Evolutionary conservation across 1,140 invertebrate species (phyloP).

Genomic region (Aphaenogaster ashmeadi): DNA sequence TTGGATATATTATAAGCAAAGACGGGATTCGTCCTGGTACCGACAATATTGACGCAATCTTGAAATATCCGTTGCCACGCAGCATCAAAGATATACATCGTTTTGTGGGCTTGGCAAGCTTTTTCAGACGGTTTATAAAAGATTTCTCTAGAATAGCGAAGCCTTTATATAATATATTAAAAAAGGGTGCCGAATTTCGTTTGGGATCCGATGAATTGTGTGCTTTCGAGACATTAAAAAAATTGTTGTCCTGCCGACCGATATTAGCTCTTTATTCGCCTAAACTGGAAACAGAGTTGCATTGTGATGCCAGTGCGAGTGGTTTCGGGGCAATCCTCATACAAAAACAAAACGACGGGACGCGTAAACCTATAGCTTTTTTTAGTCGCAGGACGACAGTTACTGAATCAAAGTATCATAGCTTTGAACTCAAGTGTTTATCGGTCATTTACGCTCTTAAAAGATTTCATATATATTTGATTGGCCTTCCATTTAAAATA

Average conservation of each 20-base stretch:
- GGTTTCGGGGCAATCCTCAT: background rate
- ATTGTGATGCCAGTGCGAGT: constrained; percentile 23
- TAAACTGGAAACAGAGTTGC: background rate
- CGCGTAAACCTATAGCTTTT: background rate
- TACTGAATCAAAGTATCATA: constrained; percentile 23
- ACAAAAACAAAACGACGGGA: background rate
- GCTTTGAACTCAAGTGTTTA: constrained; percentile 14
- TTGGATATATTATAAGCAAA: constrained; percentile 76
- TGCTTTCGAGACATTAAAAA: background rate
- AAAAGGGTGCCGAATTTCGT: constrained; percentile 72
- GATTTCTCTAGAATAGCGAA: constrained; percentile 78
- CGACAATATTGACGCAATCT: constrained; percentile 77
- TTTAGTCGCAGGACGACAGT: constrained; percentile 17
- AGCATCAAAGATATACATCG: constrained; percentile 73
- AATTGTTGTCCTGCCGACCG: background rate
- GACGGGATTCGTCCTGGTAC: constrained; percentile 74
- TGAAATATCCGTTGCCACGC: constrained; percentile 74
- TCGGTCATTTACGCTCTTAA: background rate
- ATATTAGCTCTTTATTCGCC: constrained; percentile 1
- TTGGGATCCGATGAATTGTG: constrained; percentile 30
- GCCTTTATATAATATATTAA: constrained; percentile 74
- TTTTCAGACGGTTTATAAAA: constrained; percentile 80
- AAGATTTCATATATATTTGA: constrained; percentile 18
- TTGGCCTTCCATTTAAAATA: background rate
- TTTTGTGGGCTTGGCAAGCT: constrained; percentile 66